These are phyloP conservation scores for Tyria jacobaeae DNA, from an alignment of 2,888 invertebrate species.

Conservation along the genomic window DNA sequence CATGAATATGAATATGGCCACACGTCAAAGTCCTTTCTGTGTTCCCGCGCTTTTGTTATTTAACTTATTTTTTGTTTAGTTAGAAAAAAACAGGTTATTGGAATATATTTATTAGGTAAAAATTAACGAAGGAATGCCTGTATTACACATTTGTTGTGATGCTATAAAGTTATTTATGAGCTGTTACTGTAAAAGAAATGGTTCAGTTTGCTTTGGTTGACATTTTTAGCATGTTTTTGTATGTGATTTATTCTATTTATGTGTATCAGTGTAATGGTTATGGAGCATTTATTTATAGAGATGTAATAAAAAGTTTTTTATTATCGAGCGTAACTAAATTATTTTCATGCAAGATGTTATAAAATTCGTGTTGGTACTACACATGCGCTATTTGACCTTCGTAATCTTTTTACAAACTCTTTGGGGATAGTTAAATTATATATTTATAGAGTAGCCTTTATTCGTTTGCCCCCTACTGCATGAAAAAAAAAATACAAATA, in stretches of 20 bases:
- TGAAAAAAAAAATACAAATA: too few relatives aligned
- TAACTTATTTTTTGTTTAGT: constrained; percentile 26
- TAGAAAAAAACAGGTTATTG: too few relatives aligned
- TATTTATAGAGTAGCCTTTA: too few relatives aligned
- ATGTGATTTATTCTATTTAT: too few relatives aligned
- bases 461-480: too few relatives aligned
- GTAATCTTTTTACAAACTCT: not conserved
- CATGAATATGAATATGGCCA: constrained; percentile 53
- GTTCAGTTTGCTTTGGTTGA: constrained; percentile 20
- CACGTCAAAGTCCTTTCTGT: constrained; percentile 54
- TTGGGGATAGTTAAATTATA: not conserved
- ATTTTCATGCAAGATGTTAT: not conserved
- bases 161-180: constrained; percentile 31
- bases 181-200: constrained; percentile 24
- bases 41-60: constrained; percentile 48
- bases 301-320: constrained; percentile 2
- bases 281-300: constrained; percentile 4
- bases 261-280: constrained; percentile 2
- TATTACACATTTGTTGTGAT: constrained; percentile 43
- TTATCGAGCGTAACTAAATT: not conserved
- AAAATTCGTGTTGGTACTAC: too few relatives aligned
- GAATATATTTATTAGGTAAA: constrained; percentile 55
- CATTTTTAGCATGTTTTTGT: constrained; percentile 23
- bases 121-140: constrained; percentile 30
- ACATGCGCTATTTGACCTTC: not conserved